phyloP scores from a whole-genome alignment of 2,797 vertebrate species.

The Micromesistius poutassou region DNA sequence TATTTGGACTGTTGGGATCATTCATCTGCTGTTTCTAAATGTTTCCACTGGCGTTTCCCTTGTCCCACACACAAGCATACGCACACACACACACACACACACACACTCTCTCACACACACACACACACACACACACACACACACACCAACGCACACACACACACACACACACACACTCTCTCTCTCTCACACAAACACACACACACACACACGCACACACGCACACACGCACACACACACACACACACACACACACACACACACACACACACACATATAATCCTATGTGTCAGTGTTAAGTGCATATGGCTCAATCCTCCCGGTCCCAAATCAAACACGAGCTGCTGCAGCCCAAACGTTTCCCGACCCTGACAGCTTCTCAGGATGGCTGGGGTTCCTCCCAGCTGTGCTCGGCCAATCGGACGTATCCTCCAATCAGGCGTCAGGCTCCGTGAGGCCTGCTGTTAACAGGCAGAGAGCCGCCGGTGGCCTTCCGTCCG shows the following conservation, averaged over 20 bases:
- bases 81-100: too few relatives aligned
- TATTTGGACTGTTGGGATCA: constrained; percentile 1
- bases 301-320: background rate
- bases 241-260: background rate
- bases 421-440: background rate
- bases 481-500: too few relatives aligned
- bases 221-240: background rate
- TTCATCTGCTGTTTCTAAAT: background rate
- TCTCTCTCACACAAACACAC: background rate
- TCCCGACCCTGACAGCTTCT: background rate
- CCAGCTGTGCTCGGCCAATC: background rate
- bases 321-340: background rate
- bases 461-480: too few relatives aligned
- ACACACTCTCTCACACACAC: background rate
- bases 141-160: background rate
- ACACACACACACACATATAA: background rate
- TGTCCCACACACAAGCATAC: background rate
- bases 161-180: background rate
- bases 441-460: background rate
- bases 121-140: background rate
- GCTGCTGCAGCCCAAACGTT: background rate
- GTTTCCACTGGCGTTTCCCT: background rate
- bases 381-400: background rate
- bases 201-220: background rate
- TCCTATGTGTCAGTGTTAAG: background rate